phyloP scores from a whole-genome alignment of 2,888 invertebrate genomes.

The Melinaea menophilus region DNA sequence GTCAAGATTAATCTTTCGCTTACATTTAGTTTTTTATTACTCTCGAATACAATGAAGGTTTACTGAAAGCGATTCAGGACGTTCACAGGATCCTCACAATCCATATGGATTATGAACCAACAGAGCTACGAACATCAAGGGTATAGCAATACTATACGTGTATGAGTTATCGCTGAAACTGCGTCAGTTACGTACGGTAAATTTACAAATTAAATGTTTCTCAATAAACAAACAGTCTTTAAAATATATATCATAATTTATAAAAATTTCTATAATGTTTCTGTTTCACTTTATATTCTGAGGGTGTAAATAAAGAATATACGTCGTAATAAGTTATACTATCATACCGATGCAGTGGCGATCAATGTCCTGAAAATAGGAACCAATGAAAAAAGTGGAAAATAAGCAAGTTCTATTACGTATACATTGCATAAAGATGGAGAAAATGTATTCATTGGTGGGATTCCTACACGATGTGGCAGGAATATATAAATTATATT shows the following conservation, averaged over 20 bases:
- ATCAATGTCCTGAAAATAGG: conserved; percentile 13
- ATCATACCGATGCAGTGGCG: conserved; percentile 7
- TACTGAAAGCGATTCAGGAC: too few species aligned
- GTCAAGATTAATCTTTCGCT: too few species aligned
- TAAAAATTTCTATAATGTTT: too few species aligned
- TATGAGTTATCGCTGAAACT: too few species aligned
- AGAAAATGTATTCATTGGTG: conserved; percentile 8
- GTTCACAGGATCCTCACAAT: too few species aligned
- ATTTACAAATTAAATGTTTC: too few species aligned
- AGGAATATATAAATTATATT: conserved; percentile 1
- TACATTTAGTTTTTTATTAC: too few species aligned
- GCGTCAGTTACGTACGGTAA: too few species aligned
- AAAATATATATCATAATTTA: too few species aligned
- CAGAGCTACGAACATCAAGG: not conserved
- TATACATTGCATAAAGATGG: conserved; percentile 9
- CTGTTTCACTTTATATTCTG: too few species aligned
- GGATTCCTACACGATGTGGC: conserved; percentile 25
- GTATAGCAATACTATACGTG: not conserved
- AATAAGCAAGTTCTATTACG: conserved; percentile 17
- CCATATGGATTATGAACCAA: not conserved
- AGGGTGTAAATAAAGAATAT: not conserved
- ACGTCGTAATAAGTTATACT: not conserved
- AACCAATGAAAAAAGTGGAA: conserved; percentile 20
- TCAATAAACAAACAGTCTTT: too few species aligned
- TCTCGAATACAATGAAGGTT: too few species aligned